phyloP scores from a whole-genome alignment of 2,113 vertebrate genomes.

The Garra rufa region DNA sequence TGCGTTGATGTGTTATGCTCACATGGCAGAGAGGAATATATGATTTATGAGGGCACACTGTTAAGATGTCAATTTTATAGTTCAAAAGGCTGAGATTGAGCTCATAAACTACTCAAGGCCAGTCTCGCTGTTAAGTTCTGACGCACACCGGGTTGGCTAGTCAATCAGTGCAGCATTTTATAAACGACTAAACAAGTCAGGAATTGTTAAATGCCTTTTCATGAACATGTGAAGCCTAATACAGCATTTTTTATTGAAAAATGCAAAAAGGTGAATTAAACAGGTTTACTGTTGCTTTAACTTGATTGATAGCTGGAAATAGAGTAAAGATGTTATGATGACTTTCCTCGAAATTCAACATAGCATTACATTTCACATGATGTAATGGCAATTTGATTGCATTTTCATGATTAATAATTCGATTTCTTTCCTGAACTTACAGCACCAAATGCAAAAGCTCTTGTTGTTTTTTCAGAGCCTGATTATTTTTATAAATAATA shows the following conservation, averaged over 20 bases:
- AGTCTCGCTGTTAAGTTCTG: background rate
- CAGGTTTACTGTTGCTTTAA: background rate
- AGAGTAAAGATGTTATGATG: background rate
- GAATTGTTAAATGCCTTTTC: background rate
- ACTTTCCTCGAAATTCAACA: background rate
- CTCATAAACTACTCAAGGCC: background rate
- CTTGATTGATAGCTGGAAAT: background rate
- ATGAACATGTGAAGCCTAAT: background rate
- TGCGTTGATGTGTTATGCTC: background rate
- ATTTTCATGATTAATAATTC: background rate
- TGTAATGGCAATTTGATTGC: background rate
- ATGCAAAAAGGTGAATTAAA: background rate
- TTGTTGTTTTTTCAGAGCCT: background rate
- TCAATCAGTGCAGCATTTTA: background rate
- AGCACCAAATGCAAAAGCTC: background rate
- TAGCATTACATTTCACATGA: background rate
- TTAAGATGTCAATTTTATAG: background rate
- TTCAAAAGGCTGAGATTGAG: constrained; percentile 2
- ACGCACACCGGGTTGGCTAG: background rate
- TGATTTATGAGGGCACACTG: background rate
- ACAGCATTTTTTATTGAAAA: background rate
- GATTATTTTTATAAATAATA: constrained; percentile 11
- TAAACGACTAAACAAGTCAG: background rate
- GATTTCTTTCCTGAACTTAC: background rate
- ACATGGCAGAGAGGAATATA: background rate